Percentiles rank a stretch among this genome's conserved stretches.
phyloP scores from a whole-genome alignment of 2,888 invertebrate genomes.

The Meganola albula region DNA sequence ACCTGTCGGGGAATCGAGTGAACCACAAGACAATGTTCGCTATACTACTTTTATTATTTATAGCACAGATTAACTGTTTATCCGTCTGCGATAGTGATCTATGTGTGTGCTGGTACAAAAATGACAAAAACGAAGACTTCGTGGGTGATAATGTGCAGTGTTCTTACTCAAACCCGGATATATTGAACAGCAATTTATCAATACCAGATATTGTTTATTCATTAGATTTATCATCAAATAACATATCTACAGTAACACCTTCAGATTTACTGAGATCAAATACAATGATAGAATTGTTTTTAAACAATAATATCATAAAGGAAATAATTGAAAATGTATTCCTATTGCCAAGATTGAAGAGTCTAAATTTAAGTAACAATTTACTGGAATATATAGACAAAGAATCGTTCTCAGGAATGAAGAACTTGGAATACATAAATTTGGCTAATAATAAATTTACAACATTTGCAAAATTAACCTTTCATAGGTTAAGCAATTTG shows the following conservation, averaged over 20 bases:
- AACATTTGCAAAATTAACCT: slow-evolving; percentile 49
- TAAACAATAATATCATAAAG: slow-evolving; percentile 49
- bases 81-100: slow-evolving; percentile 44
- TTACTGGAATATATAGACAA: slow-evolving; percentile 48
- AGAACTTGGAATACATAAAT: slow-evolving; percentile 60
- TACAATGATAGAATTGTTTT: slow-evolving; percentile 39
- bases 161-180: slow-evolving; percentile 32
- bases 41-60: slow-evolving; percentile 26
- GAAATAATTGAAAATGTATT: slow-evolving; percentile 45
- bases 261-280: slow-evolving; percentile 40
- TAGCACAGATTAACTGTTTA: slow-evolving; percentile 33
- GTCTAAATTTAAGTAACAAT: slow-evolving; percentile 63
- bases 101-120: slow-evolving; percentile 42
- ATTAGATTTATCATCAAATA: slow-evolving; percentile 55
- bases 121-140: slow-evolving; percentile 36
- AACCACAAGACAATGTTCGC: slow-evolving; percentile 32
- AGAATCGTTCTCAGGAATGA: slow-evolving; percentile 51
- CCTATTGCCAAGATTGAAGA: slow-evolving; percentile 45
- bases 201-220: slow-evolving; percentile 43
- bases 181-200: slow-evolving; percentile 32
- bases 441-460: slow-evolving; percentile 62
- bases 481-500: slow-evolving; percentile 54
- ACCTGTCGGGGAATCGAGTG: slow-evolving; percentile 9
- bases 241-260: slow-evolving; percentile 37
- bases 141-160: slow-evolving; percentile 50